Base-by-base conservation (phyloP, 2,113 vertebrate species). In the Pangasianodon hypophthalmus region DNA sequence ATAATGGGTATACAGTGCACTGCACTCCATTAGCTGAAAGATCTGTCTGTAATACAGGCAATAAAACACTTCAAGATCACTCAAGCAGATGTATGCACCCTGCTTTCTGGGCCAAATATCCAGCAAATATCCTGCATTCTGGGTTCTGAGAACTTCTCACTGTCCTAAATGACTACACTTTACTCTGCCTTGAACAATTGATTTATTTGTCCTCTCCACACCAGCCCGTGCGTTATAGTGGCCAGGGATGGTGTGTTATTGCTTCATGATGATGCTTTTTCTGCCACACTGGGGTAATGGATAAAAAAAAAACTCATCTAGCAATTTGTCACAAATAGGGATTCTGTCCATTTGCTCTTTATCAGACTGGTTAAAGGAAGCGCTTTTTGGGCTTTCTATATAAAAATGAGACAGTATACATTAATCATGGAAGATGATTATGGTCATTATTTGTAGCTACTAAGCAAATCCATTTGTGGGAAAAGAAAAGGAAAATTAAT, bases 401-500 rank as follows among this genome's bases (percentile, higher is more conserved):
- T 60, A n/a, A 58, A 69, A 56, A 32, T 10, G 32, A 6, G 60
- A 56, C 52, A 41, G n/a, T 64, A 41, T 24, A 46, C 37, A 84
- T 91, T 88, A 88, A 58, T 90, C 85, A 71, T 69, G 44, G 7
- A 69, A 29, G 84, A 90, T 82, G 41, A 85, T 85, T 64, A 71
- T 50, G 50, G n/a, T 85, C 80, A 37, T 67, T 41, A 88, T 79
- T 85, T 73, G 85, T 46, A 77, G 60, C 44, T 46, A 24, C 24
- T 11, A 29, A 90, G 88, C 67, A 89, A 89, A 88, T 81, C 81
- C 81, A 58, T 83, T 60, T 41, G 50, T 83, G n/a, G 32, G 19
- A 10, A 11, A 13, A 7, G 3, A 54, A 87, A 67, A 58, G 67
- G 79, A 52, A 87, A 85, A 69, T 79, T n/a, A 46, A 37, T 89